phyloP scores from a whole-genome alignment of 2,888 invertebrate species.

The Sarcophaga caerulescens region DNA sequence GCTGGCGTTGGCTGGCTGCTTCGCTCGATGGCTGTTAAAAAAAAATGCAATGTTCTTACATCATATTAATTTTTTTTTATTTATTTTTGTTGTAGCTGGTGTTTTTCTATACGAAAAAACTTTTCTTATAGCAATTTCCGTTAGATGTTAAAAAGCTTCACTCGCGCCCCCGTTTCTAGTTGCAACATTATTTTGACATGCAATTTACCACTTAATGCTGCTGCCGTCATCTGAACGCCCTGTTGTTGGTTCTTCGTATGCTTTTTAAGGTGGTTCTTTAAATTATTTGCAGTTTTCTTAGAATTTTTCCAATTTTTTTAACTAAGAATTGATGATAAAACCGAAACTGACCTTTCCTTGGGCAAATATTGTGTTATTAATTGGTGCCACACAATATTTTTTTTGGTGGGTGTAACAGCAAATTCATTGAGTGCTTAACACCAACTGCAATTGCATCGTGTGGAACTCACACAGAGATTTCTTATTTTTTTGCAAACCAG shows the following conservation, averaged over 20 bases:
- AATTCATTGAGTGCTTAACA: constrained; percentile 1
- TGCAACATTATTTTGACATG: constrained; percentile 58
- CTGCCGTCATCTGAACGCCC: constrained; percentile 50
- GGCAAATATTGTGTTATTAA: constrained; percentile 34
- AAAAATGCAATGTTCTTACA: too few species aligned
- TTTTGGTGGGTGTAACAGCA: constrained; percentile 12
- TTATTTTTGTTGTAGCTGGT: constrained; percentile 38
- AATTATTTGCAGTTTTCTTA: constrained; percentile 33
- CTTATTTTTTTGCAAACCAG: neutral
- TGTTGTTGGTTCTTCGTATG: constrained; percentile 24
- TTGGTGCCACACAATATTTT: constrained; percentile 16
- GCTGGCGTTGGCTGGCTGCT: neutral
- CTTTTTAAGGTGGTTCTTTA: constrained; percentile 49
- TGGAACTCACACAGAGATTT: neutral
- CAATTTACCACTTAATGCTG: constrained; percentile 63
- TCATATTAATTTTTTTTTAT: constrained; percentile 40
- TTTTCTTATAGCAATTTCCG: constrained; percentile 63
- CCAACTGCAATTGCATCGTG: neutral
- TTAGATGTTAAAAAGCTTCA: constrained; percentile 28
- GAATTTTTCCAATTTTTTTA: neutral
- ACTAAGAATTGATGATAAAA: too few species aligned
- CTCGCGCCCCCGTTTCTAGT: constrained; percentile 10
- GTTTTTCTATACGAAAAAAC: constrained; percentile 12
- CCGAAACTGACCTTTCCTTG: constrained; percentile 60
- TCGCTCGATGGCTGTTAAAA: constrained; percentile 36